Percentiles rank a stretch among this genome's conserved stretches.
phyloP scores from a whole-genome alignment of 2,113 vertebrate genomes.

The Rhinichthys klamathensis region DNA sequence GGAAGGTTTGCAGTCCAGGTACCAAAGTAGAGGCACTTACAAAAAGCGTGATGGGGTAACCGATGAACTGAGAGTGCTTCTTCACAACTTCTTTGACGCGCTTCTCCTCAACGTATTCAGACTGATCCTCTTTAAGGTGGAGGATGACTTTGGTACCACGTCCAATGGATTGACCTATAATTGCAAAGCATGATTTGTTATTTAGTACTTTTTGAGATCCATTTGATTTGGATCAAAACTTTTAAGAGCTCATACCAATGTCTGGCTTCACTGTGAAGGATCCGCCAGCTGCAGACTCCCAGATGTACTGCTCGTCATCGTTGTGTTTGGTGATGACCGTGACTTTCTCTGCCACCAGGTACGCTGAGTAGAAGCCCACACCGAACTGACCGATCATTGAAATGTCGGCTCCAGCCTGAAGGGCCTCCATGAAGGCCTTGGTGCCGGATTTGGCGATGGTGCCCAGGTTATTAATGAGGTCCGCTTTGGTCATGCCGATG shows the following conservation, averaged over 20 bases:
- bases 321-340: constrained; percentile 82
- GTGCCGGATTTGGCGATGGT: constrained; percentile 84
- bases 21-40: constrained; percentile 67
- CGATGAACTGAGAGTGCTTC: constrained; percentile 84
- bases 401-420: constrained; percentile 82
- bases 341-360: constrained; percentile 80
- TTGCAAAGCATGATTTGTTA: neutral
- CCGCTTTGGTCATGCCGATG: constrained; percentile 84
- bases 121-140: constrained; percentile 81
- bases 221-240: neutral
- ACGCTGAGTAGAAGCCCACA: constrained; percentile 83
- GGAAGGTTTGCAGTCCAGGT: neutral
- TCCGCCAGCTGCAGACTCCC: constrained; percentile 82
- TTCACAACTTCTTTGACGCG: constrained; percentile 82
- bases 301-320: constrained; percentile 82
- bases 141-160: constrained; percentile 80
- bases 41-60: constrained; percentile 83
- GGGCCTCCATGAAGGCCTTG: constrained; percentile 84
- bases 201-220: neutral
- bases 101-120: constrained; percentile 78
- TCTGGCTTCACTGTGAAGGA: constrained; percentile 80
- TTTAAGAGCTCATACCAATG: constrained; percentile 62
- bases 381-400: constrained; percentile 85
- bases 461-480: constrained; percentile 82
- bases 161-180: constrained; percentile 71